Evolutionary conservation across 2,797 vertebrate species (phyloP), one percentile per base, ranked within the genome.

Genomic region (Cynodonichthys magdalenae): DNA sequence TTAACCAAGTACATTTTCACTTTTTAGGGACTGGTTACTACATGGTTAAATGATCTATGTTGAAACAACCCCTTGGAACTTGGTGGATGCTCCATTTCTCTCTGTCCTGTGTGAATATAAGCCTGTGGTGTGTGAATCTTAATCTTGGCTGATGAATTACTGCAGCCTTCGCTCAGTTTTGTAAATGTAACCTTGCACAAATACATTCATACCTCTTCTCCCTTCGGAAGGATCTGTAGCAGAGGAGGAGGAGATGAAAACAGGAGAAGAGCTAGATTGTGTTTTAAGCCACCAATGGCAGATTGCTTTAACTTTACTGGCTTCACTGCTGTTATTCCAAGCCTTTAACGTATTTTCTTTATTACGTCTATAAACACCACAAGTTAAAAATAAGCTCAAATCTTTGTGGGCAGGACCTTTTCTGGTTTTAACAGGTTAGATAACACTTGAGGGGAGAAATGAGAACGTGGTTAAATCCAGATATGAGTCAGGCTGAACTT

Each of bases 111-210:
- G 69, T 75, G 87, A 63, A 61, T 77, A 56, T 69, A 53, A 56
- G 75, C 77, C 72, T 90, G 87, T 65, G 71, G 85, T 85, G 88
- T 87, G 87, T 84, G 86, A 92, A 89, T 71, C 64, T 69, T 81
- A 82, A 86, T 83, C 66, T 83, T 86, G 81, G 80, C 78, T 61
- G 41, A 18, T 17, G 54, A 49, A 70, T 68, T 42, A 49, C 66
- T 63, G 68, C 64, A 72, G 75, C 48, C 41, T 72, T 86, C 84
- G 83, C 85, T 75, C 73, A 28, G 45, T 52, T 77, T 85, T 66
- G 57, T 47, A 58, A 68, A 65, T 72, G 71, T 58, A 81, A 79
- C 54, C 74, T 74, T 82, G 77, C 59, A 67, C 64, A 89, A 87
- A 92, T 78, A 88, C 79, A 90, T 87, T 73, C 75, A 61, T 77